Conservation (phyloP, 2,888 invertebrate genomes). For the Entomobrya proxima region DNA sequence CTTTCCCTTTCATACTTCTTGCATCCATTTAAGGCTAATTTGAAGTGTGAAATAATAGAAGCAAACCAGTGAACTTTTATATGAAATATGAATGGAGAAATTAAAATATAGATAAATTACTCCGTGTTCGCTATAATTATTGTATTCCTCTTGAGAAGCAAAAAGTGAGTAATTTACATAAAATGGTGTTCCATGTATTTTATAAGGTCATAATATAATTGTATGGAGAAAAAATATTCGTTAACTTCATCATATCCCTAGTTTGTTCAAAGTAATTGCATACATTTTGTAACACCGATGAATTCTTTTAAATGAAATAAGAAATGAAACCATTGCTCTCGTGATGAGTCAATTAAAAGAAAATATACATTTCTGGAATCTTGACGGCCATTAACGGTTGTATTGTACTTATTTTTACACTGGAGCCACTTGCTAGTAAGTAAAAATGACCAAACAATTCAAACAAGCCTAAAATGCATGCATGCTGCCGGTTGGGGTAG, state of each 20-base stretch:
- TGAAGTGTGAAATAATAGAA: slow-evolving; percentile 27
- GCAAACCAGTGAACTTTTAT: slow-evolving; percentile 44
- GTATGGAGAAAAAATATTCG: neutral
- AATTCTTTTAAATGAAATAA: neutral
- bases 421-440: too few species aligned
- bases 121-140: neutral
- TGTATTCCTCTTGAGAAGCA: slow-evolving; percentile 7
- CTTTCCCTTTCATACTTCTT: slow-evolving; percentile 25
- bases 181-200: neutral
- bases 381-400: too few species aligned
- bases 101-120: neutral
- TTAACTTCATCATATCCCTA: neutral
- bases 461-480: too few species aligned
- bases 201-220: neutral
- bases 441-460: too few species aligned
- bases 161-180: slow-evolving; percentile 7
- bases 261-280: slow-evolving; percentile 14
- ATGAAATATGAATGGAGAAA: too few species aligned
- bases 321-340: neutral
- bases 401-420: too few species aligned
- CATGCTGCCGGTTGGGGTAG: too few species aligned
- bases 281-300: too few species aligned
- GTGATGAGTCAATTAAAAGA: slow-evolving; percentile 50
- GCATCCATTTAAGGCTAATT: neutral
- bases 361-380: neutral